Conservation (phyloP, 1,140 invertebrate genomes). For the Zelostemma sp. region DNA sequence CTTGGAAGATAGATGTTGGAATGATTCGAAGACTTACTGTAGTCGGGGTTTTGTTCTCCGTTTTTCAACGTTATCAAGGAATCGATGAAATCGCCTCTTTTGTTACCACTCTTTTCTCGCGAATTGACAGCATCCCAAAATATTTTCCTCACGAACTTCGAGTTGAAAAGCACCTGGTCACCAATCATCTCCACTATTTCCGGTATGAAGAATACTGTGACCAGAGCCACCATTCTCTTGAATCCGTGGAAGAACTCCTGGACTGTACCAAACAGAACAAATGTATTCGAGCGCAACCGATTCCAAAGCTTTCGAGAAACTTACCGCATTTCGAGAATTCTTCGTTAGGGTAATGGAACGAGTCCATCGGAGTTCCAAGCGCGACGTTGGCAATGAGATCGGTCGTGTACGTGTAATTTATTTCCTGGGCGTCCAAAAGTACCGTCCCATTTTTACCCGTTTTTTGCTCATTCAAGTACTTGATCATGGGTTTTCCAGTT, state of each 20-base stretch:
- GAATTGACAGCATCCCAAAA: slow-evolving; percentile 60
- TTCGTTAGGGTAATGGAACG: slow-evolving; percentile 60
- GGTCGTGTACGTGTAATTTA: slow-evolving; percentile 69
- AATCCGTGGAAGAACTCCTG: slow-evolving; percentile 57
- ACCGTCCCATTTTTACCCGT: slow-evolving; percentile 10
- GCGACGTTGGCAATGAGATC: slow-evolving; percentile 72
- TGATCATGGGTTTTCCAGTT: slow-evolving; percentile 54
- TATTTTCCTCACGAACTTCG: slow-evolving; percentile 53
- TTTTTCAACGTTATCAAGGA: slow-evolving; percentile 59
- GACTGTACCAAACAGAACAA: too few relatives aligned
- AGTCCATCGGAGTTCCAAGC: slow-evolving; percentile 67
- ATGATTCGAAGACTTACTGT: slow-evolving; percentile 48
- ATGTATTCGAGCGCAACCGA: too few relatives aligned
- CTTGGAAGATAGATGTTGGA: too few relatives aligned
- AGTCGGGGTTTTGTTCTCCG: slow-evolving; percentile 54
- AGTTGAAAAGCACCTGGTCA: slow-evolving; percentile 48
- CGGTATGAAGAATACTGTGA: slow-evolving; percentile 60
- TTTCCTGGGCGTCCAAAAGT: slow-evolving; percentile 61
- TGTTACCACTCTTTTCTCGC: slow-evolving; percentile 51
- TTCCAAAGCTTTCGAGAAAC: too few relatives aligned
- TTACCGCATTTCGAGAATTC: slow-evolving; percentile 61
- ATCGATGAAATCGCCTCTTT: slow-evolving; percentile 64
- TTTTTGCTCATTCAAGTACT: slow-evolving; percentile 38
- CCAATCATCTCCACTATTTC: slow-evolving; percentile 56
- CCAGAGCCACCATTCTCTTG: slow-evolving; percentile 62